These are phyloP conservation scores for Anguilla japonica DNA, from an alignment of 2,113 vertebrate genomes.

Conservation along the genomic window DNA sequence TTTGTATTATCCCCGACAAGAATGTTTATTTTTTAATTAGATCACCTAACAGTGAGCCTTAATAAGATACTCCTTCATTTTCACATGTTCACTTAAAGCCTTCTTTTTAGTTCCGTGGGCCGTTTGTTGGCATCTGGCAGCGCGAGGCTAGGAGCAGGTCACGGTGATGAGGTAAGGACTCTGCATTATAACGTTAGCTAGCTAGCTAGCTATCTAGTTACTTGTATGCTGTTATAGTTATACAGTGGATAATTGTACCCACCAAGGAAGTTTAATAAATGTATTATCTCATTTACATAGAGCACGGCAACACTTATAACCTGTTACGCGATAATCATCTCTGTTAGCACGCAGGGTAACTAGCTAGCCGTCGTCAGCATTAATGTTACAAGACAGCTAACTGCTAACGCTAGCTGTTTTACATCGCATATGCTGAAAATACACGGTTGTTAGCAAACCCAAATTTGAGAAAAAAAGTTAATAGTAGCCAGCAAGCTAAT, in stretches of 20 bases:
- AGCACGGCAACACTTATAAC: not conserved
- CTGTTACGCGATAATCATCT: not conserved
- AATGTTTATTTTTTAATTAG: constrained; percentile 3
- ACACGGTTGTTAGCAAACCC: not conserved
- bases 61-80: not conserved
- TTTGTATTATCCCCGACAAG: not conserved
- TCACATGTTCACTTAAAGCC: constrained; percentile 43
- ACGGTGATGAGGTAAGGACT: constrained; percentile 70
- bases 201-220: not conserved
- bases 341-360: not conserved
- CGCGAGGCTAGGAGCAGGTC: constrained; percentile 52
- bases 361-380: not conserved
- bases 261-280: not conserved
- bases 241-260: not conserved
- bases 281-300: not conserved
- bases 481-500: not conserved
- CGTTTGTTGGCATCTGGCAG: constrained; percentile 45
- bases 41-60: constrained; percentile 8
- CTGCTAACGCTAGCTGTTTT: not conserved
- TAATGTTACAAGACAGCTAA: not conserved
- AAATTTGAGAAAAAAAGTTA: not conserved
- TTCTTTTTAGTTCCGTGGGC: constrained; percentile 48
- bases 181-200: constrained; percentile 41
- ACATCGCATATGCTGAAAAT: not conserved
- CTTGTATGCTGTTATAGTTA: not conserved